A percentile compares a stretch with the other conserved stretches of the same genome.
phyloP scores from a whole-genome alignment of 2,113 vertebrate species.

The Galemys pyrenaicus region DNA sequence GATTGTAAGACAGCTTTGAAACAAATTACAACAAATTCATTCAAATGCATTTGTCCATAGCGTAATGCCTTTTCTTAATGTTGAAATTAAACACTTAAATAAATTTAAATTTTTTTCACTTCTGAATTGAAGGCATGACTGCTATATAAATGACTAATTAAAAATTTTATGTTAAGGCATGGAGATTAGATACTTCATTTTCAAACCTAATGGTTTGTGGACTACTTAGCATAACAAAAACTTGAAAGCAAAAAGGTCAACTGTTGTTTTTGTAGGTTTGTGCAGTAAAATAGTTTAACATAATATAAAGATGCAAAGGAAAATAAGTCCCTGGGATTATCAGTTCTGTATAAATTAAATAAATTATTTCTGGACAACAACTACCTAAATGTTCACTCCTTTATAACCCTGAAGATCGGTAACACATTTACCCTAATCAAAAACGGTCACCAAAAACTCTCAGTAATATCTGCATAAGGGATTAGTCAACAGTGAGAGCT shows the following conservation, averaged over 20 bases:
- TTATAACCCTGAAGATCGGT: neutral
- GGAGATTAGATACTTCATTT: neutral
- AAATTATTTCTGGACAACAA: neutral
- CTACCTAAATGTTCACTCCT: neutral
- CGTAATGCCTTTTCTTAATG: neutral
- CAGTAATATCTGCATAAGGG: neutral
- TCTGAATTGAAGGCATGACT: neutral
- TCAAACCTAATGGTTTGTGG: neutral
- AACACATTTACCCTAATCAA: neutral
- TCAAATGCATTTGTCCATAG: neutral
- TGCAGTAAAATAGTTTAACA: neutral
- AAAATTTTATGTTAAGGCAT: neutral
- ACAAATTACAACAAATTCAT: neutral
- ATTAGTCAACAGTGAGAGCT: conserved; percentile 28
- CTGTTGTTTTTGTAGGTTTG: neutral
- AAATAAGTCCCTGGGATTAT: neutral
- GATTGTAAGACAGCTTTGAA: neutral
- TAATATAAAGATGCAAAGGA: neutral
- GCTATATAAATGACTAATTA: neutral
- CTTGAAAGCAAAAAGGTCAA: conserved; percentile 8
- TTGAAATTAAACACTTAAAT: conserved; percentile 34
- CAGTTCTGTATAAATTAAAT: neutral
- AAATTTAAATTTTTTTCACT: neutral
- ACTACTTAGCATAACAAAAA: neutral
- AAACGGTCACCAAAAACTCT: neutral